phyloP scores from a whole-genome alignment of 2,797 vertebrate genomes.

The Sparus aurata region DNA sequence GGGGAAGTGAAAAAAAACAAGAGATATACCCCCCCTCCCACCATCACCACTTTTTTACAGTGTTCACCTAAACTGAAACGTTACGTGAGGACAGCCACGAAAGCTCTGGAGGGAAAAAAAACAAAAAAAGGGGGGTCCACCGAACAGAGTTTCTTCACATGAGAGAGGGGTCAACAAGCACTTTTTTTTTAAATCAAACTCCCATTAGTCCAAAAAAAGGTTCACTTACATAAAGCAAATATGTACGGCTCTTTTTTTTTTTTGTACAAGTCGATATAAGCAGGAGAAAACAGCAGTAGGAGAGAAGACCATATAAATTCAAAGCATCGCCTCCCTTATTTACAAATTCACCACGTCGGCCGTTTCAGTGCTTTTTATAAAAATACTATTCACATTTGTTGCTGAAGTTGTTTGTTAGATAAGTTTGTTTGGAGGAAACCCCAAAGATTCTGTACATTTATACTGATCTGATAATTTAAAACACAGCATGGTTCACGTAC shows the following conservation, averaged over 20 bases:
- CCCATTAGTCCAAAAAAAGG: constrained; percentile 78
- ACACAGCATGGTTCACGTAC: constrained; percentile 22
- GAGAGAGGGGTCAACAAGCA: constrained; percentile 73
- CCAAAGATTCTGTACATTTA: constrained; percentile 81
- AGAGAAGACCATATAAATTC: constrained; percentile 82
- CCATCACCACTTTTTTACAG: constrained; percentile 19
- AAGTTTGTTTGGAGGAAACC: constrained; percentile 68
- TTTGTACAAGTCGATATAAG: constrained; percentile 81
- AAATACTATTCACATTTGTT: constrained; percentile 99
- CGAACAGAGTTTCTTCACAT: constrained; percentile 60
- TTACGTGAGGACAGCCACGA: constrained; percentile 86
- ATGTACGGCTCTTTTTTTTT: constrained; percentile 66
- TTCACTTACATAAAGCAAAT: constrained; percentile 92
- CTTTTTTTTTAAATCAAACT: constrained; percentile 84
- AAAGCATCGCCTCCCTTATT: constrained; percentile 87
- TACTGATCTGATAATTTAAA: constrained; percentile 61
- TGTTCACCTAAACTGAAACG: constrained; percentile 71
- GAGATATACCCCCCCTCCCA: not conserved
- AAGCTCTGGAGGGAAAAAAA: constrained; percentile 78
- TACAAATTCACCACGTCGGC: constrained; percentile 91
- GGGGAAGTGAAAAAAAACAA: constrained; percentile 4
- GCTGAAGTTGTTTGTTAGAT: constrained; percentile 86
- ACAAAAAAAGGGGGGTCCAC: constrained; percentile 50
- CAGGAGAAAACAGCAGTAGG: constrained; percentile 85
- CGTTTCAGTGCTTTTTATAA: constrained; percentile 94